Conservation (phyloP, 2,888 invertebrate species). For the Trichogramma dendrolimi region DNA sequence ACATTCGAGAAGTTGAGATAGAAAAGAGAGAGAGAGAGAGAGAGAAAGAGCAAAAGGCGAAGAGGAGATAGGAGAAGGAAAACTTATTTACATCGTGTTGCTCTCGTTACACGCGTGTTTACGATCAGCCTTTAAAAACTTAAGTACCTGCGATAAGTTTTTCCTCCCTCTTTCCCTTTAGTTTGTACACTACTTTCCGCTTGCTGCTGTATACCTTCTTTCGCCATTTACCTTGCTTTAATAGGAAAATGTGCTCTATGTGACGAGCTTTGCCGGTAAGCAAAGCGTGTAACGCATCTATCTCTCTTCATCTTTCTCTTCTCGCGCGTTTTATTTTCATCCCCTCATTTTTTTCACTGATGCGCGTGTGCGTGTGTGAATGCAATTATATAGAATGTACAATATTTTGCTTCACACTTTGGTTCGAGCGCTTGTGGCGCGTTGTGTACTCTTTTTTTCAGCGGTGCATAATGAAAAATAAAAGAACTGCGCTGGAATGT, state of each 20-base stretch:
- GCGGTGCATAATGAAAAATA: not conserved
- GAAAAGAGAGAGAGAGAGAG: not conserved
- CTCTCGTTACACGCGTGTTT: constrained; percentile 33
- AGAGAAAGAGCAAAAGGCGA: constrained; percentile 6
- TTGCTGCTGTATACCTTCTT: constrained; percentile 26
- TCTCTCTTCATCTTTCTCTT: constrained; percentile 9
- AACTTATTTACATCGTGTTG: constrained; percentile 23
- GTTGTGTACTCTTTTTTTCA: no score
- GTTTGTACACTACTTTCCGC: constrained; percentile 6
- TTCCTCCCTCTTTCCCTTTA: constrained; percentile 22
- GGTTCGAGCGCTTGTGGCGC: no score
- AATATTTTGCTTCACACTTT: no score
- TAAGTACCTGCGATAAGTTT: constrained; percentile 25
- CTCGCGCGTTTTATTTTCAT: constrained; percentile 8
- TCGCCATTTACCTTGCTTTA: constrained; percentile 16
- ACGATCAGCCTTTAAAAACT: constrained; percentile 33
- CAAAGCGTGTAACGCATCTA: constrained; percentile 19
- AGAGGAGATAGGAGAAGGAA: constrained; percentile 6
- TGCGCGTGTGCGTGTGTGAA: constrained; percentile 9
- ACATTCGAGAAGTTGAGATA: not conserved
- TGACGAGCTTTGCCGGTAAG: constrained; percentile 23
- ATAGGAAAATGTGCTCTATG: constrained; percentile 22
- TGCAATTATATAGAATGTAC: no score
- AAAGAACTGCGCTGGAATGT: constrained; percentile 9
- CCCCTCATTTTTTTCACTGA: constrained; percentile 14